These are phyloP conservation scores for Octopus sinensis DNA, from an alignment of 1,140 invertebrate genomes.

Conservation along the genomic window DNA sequence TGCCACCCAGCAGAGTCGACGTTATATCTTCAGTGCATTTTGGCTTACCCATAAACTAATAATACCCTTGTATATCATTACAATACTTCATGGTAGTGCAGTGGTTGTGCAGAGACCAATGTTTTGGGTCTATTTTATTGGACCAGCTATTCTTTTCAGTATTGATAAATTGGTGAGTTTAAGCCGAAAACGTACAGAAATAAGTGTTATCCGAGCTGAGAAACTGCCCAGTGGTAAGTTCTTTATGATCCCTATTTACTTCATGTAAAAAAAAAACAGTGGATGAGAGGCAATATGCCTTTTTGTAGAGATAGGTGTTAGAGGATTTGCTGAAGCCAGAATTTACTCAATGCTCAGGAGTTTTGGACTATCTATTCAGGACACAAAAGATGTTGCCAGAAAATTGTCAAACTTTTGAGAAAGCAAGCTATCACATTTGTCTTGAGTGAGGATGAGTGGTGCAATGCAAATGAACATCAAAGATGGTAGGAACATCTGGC, in stretches of 20 bases:
- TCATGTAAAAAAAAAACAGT: no score
- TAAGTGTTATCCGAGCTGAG: slow-evolving; percentile 93
- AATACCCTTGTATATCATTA: slow-evolving; percentile 83
- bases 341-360: no score
- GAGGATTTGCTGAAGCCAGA: no score
- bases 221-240: slow-evolving; percentile 80
- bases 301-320: no score
- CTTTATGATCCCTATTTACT: neutral
- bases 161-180: slow-evolving; percentile 89
- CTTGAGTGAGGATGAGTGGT: no score
- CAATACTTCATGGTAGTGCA: slow-evolving; percentile 90
- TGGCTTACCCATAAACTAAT: slow-evolving; percentile 96
- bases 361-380: no score
- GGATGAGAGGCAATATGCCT: no score
- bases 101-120: slow-evolving; percentile 73
- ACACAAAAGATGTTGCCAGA: no score
- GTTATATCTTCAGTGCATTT: slow-evolving; percentile 72
- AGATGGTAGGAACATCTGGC: no score
- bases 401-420: no score
- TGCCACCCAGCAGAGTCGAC: slow-evolving; percentile 88
- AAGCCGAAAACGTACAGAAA: slow-evolving; percentile 67
- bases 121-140: slow-evolving; percentile 95
- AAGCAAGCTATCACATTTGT: no score
- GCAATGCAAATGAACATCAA: no score
- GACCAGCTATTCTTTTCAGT: slow-evolving; percentile 84